Percentiles rank a stretch among this genome's conserved stretches.
phyloP scores from a whole-genome alignment of 1,140 invertebrate species.

The Drosophila subpulchrella region DNA sequence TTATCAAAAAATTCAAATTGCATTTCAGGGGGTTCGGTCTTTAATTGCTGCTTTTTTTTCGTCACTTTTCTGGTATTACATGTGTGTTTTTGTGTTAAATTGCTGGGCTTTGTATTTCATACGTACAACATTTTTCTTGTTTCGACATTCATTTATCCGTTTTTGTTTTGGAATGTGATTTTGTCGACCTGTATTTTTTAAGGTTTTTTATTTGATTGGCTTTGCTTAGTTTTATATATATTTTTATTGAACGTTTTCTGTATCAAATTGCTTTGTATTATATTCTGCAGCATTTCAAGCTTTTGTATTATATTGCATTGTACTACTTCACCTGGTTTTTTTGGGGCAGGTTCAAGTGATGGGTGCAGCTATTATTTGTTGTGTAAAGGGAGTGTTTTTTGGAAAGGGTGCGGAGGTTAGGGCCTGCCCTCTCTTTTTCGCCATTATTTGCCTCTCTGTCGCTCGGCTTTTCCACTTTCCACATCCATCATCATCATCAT shows the following conservation, averaged over 20 bases:
- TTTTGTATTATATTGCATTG: background rate
- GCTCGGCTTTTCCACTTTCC: conserved; percentile 5
- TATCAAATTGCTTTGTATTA: background rate
- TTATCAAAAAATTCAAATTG: conserved; percentile 12
- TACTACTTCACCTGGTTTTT: conserved; percentile 3
- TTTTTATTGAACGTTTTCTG: conserved; percentile 4
- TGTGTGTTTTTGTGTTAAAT: conserved; percentile 1
- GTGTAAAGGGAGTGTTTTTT: conserved; percentile 11
- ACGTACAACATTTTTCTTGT: background rate
- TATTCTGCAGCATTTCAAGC: background rate
- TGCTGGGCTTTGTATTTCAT: conserved; percentile 2
- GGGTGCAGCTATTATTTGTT: conserved; percentile 17
- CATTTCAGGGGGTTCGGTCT: conserved; percentile 10
- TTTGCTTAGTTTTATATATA: background rate
- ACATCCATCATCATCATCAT: conserved; percentile 1
- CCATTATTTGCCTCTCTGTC: background rate
- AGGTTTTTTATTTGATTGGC: background rate
- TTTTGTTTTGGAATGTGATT: background rate
- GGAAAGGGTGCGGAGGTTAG: conserved; percentile 8
- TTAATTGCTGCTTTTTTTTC: conserved; percentile 33
- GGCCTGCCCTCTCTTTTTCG: background rate
- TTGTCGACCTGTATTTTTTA: background rate
- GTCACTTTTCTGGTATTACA: conserved; percentile 9
- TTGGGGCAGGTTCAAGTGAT: conserved; percentile 20
- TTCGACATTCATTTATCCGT: background rate